Conservation (phyloP, 2,113 vertebrate species). For the Phylloscopus whistleri region DNA sequence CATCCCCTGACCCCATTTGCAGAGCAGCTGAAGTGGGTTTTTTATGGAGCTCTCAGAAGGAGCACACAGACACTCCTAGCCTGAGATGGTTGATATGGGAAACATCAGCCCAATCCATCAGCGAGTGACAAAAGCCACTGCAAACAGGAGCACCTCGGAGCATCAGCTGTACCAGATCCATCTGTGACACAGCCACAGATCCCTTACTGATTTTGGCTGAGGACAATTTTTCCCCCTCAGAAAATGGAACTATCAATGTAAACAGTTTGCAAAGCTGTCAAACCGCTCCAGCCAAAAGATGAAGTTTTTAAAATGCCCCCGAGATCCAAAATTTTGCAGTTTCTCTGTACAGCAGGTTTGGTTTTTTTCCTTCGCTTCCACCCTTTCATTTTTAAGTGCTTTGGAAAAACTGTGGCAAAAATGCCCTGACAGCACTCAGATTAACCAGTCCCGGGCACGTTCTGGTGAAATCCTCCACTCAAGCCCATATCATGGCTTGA, state of each 20-base stretch:
- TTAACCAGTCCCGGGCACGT: not conserved
- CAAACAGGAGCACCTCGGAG: not conserved
- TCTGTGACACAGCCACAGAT: not conserved
- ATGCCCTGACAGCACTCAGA: not conserved
- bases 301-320: not conserved
- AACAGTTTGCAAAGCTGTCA: constrained; percentile 28
- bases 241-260: not conserved
- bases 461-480: not conserved
- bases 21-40: not conserved
- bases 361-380: not conserved
- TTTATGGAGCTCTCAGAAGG: not conserved
- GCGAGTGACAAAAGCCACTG: not conserved
- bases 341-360: not conserved
- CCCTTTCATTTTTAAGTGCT: not conserved
- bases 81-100: not conserved
- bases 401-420: not conserved
- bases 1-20: not conserved
- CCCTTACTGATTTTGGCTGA: not conserved
- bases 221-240: not conserved
- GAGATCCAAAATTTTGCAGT: not conserved
- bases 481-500: not conserved
- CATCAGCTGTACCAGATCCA: not conserved
- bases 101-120: not conserved
- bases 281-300: not conserved
- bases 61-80: not conserved